Percentiles rank a stretch among this genome's conserved stretches.
phyloP scores from a whole-genome alignment of 2,888 invertebrate species.

The Eristalis intricaria region DNA sequence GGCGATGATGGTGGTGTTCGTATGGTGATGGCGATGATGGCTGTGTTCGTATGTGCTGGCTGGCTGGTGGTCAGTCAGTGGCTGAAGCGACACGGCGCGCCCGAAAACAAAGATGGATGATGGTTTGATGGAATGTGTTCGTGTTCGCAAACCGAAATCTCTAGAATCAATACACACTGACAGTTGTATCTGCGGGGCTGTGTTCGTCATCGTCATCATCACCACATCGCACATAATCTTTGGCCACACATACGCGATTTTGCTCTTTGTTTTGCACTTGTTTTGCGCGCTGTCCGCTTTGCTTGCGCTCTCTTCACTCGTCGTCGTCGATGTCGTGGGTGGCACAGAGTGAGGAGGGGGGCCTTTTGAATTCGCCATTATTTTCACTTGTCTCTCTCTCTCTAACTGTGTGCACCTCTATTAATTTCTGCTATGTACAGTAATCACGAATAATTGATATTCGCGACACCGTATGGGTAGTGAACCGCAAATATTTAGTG shows the following conservation, averaged over 20 bases:
- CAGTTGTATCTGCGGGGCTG: constrained; percentile 19
- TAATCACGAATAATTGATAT: constrained; percentile 68
- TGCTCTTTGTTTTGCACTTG: background rate
- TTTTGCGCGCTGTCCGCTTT: constrained; percentile 1
- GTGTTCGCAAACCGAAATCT: constrained; percentile 38
- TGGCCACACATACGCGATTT: constrained; percentile 6
- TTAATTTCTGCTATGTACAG: constrained; percentile 50
- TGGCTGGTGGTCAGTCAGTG: constrained; percentile 16
- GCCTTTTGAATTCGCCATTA: constrained; percentile 1
- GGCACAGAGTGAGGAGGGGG: background rate
- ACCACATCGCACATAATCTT: constrained; percentile 6
- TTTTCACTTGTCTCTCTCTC: background rate
- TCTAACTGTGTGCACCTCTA: constrained; percentile 11
- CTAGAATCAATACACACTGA: constrained; percentile 52
- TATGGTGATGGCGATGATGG: background rate
- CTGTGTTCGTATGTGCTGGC: constrained; percentile 21
- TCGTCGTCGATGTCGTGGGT: background rate
- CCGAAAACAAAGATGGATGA: constrained; percentile 55
- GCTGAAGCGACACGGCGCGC: constrained; percentile 4
- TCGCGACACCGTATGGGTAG: constrained; percentile 61
- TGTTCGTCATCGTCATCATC: constrained; percentile 3
- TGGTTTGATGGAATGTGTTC: constrained; percentile 30
- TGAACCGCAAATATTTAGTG: constrained; percentile 66
- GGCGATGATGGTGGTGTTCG: background rate
- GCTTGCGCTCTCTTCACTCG: background rate